Evolutionary conservation across 2,888 invertebrate species (phyloP), one percentile per base, ranked within the genome.

Genomic region (Folsomia manolachei): DNA sequence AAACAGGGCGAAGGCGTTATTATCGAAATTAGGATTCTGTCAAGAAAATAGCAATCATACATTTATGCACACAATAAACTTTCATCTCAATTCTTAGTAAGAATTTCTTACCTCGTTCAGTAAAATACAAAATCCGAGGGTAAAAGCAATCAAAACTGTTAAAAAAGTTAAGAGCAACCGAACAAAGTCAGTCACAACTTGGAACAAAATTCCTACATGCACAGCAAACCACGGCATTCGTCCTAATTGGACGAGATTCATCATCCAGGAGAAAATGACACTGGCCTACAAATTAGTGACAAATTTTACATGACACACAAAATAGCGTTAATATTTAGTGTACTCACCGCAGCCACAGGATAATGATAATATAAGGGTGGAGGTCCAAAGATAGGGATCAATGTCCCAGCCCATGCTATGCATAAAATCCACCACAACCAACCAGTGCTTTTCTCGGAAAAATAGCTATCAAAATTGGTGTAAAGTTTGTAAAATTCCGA

Each of bases 141-240:
- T 90, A 82, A 93, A 94, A 0, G 92, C 93, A 70, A 93, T 87
- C 73, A 93, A 86, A 0, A 94, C 86, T 77, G 92, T 93, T 79
- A 90, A 88, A 83, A 93, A 94, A 0, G 93, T 92, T 74, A 91
- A 83, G 1, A 93, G 85, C 82, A 94, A 93, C 11, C 62, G 23
- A 1, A 68, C 53, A 52, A 78, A 74, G 61, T 75, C 72, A 25
- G 65, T 39, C 21, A 76, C 14, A 19, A 75, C 75, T 81, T 90
- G 91, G 1, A 92, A 91, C 83, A 93, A 93, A 92, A 94, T 93
- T 84, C 93, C 93, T 24, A 94, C 90, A 82, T 93, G 93, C 1
- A 93, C 85, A 0, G 93, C 93, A 81, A 93, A 93, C 79, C 91
- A 90, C 51, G 93, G 94, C 83, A 94, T 93, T 71, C 93, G 86